Evolutionary conservation across 2,113 vertebrate genomes (phyloP), one percentile per base, ranked within the genome.

Genomic region (Stercorarius parasiticus): DNA sequence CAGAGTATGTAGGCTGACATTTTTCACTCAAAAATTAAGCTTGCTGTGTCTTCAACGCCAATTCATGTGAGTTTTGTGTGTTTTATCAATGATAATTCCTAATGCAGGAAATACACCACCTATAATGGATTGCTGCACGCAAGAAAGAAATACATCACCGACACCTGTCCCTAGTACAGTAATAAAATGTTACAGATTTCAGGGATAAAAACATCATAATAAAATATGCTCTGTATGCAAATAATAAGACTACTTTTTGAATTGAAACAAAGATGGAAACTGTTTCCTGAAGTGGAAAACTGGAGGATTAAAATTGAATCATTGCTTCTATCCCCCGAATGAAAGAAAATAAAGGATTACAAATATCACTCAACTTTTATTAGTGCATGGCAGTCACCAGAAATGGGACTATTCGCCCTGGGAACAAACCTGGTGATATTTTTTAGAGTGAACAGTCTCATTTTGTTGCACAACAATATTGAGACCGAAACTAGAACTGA

Each of bases 331-430:
- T 88, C 32, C 73, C 45, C 74, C 6, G 2, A 94, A 87, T 34
- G 65, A 90, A 95, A 90, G 73, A 90, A 95, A 96, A 92, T 29
- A 92, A 95, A 89, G 42, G 77, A 90, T 83, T 96, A 70, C 72
- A 95, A 97, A 95, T 93, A 97, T 97, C 53, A 82, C 77, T 96
- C 95, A 76, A 82, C 52, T 96, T 97, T 96, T 96, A 94, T 96
- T 96, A 97, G 70, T 78, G 47, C 10, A 7, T n/a, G 34, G 65
- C 52, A 94, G 74, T 76, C 82, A 92, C 79, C 52, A 87, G 86
- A 94, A 91, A 91, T 86, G 80, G 71, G 52, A 76, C 71, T 87
- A 29, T 67, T 94, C 45, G 1, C 67, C 19, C 67, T 86, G 73
- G 82, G 65, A 94, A 20, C 27, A 65, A 90, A 92, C 55, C 16